Conservation (phyloP, 2,888 invertebrate genomes). For the Netelia fuscicornis region DNA sequence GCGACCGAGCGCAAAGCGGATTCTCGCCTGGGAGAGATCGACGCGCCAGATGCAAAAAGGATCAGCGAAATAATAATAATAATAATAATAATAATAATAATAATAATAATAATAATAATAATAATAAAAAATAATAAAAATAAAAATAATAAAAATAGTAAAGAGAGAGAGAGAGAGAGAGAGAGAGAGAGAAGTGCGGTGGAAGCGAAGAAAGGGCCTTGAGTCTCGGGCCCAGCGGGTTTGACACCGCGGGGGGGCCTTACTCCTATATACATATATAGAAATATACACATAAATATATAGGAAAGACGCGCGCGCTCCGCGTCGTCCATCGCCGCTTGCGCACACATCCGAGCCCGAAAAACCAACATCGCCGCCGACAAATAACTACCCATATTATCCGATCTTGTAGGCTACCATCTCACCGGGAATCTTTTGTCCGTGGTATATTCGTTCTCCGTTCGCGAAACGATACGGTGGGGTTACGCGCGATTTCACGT, state of each 20-base stretch:
- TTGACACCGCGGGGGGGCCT: constrained; percentile 82
- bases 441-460: constrained; percentile 63
- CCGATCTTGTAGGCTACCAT: constrained; percentile 84
- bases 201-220: constrained; percentile 71
- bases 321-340: constrained; percentile 53
- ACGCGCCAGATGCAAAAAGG: constrained; percentile 24
- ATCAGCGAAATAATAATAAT: constrained; percentile 12
- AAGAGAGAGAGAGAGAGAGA: constrained; percentile 9
- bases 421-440: constrained; percentile 83
- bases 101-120: not conserved
- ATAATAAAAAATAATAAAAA: not conserved
- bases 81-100: constrained; percentile 43
- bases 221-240: constrained; percentile 76
- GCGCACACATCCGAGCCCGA: constrained; percentile 69
- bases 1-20: not conserved
- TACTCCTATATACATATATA: constrained; percentile 68
- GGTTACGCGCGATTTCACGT: constrained; percentile 41
- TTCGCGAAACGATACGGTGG: not conserved
- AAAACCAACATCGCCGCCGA: constrained; percentile 85
- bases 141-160: not conserved
- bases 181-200: constrained; percentile 36
- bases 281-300: constrained; percentile 28
- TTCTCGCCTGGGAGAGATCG: constrained; percentile 19
- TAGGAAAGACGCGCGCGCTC: constrained; percentile 49
- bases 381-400: constrained; percentile 84